Conservation (phyloP, 2,113 vertebrate genomes). For the Alouatta palliata region DNA sequence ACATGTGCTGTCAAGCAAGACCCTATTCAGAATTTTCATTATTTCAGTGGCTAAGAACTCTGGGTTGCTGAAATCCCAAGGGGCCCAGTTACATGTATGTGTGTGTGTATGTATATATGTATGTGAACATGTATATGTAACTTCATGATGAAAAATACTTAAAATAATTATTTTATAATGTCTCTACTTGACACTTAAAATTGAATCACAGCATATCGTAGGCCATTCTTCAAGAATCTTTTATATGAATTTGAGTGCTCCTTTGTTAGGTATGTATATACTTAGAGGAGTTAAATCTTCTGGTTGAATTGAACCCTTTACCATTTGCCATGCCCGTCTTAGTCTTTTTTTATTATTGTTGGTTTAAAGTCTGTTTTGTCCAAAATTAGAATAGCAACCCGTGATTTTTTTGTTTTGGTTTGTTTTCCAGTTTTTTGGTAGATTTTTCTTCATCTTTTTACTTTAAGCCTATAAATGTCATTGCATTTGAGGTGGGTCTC, state of each 20-base stretch:
- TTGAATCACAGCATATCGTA: not conserved
- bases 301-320: too few species aligned
- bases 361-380: too few species aligned
- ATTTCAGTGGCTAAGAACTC: not conserved
- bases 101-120: fast-evolving
- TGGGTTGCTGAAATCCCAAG: not conserved
- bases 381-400: too few species aligned
- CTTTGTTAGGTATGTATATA: too few species aligned
- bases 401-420: too few species aligned
- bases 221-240: not conserved
- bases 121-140: fast-evolving
- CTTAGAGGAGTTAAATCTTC: too few species aligned
- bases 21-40: not conserved
- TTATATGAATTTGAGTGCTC: not conserved
- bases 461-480: too few species aligned
- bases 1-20: not conserved
- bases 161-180: not conserved
- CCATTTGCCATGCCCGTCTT: too few species aligned
- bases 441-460: too few species aligned
- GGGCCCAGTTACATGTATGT: not conserved
- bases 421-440: too few species aligned
- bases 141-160: not conserved
- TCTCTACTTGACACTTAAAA: not conserved
- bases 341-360: too few species aligned
- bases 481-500: too few species aligned